Base-by-base conservation (phyloP, 2,888 invertebrate species). In the Muschampia plurimacula region DNA sequence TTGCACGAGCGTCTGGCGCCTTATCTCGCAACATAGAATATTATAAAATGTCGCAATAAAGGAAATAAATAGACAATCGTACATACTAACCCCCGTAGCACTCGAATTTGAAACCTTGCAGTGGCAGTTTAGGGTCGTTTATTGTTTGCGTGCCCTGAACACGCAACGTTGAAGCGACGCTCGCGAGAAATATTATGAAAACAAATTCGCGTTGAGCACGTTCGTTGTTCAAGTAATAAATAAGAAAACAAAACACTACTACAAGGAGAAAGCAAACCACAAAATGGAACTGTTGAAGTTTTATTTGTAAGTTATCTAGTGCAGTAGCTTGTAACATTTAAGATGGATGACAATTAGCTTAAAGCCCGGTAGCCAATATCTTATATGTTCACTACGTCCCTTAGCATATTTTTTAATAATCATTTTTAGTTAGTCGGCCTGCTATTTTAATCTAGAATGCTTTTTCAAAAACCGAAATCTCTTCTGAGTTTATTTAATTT, bases 201-300 rank as follows among this genome's bases (percentile, higher is more conserved):
- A 93, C 93, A 93, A 93, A 93, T 93, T 93, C 90, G 88, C 85
- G 90, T 88, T 90, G 91, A 92, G 92, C 93, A 92, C 93, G 93
- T 93, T 89, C 89, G 86, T 87, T 87, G 91, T 86, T 87, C 88
- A 85, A 89, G 92, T 92, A 92, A 92, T 93, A 93, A 93, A 93
- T 93, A 92, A 91, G 83, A 86, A 87, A 88, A 86, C 83, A 89
- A 86, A 85, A 84, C 80, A 83, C 75, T 81, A 83, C 81, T 83
- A 83, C 81, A 83, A 77, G 80, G 81, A 81, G 82, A 83, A 84
- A 85, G 85, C 83, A 83, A 83, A 82, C 89, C 86, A 82, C 86
- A 85, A 86, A 89, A 92, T 89, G 84, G 88, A 83, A 86, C 88
- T 90, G 88, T 90, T 69, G 41, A 39, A 52, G 49, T 55, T 63